phyloP scores from a whole-genome alignment of 2,113 vertebrate genomes.

The Aythya baeri region DNA sequence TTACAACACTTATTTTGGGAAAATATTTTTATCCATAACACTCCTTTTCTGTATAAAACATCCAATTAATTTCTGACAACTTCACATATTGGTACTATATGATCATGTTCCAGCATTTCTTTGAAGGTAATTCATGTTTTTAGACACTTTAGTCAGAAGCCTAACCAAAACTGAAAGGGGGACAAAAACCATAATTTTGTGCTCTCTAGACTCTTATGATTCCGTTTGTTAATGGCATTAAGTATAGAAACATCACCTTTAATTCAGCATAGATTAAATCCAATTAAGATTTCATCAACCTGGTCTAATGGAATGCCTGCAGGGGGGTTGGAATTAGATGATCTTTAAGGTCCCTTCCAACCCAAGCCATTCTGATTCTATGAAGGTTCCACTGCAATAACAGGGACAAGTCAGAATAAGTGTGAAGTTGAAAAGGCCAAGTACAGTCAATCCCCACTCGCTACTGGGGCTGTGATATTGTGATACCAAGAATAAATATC shows the following conservation, averaged over 20 bases:
- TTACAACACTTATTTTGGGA: not conserved
- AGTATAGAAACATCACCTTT: not conserved
- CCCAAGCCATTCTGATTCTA: too few species aligned
- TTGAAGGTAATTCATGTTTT: constrained; percentile 79
- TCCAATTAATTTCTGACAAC: constrained; percentile 13
- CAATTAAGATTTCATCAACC: not conserved
- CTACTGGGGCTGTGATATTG: not conserved
- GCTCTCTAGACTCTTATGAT: not conserved
- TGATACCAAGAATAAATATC: not conserved
- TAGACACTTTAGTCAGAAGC: constrained; percentile 73
- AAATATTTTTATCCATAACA: not conserved
- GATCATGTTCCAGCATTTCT: constrained; percentile 80
- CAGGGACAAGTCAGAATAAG: not conserved
- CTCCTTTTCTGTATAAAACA: not conserved
- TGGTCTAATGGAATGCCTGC: too few species aligned
- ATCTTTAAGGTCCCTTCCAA: too few species aligned
- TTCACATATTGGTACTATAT: constrained; percentile 70
- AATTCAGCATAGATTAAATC: not conserved
- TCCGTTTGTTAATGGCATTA: not conserved
- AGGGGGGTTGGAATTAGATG: too few species aligned
- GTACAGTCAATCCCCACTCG: not conserved
- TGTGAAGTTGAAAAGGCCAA: not conserved
- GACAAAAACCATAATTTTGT: not conserved
- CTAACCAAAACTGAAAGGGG: constrained; percentile 72
- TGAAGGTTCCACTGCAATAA: not conserved